phyloP scores from a whole-genome alignment of 1,140 invertebrate species.

The Calliphora vicina region DNA sequence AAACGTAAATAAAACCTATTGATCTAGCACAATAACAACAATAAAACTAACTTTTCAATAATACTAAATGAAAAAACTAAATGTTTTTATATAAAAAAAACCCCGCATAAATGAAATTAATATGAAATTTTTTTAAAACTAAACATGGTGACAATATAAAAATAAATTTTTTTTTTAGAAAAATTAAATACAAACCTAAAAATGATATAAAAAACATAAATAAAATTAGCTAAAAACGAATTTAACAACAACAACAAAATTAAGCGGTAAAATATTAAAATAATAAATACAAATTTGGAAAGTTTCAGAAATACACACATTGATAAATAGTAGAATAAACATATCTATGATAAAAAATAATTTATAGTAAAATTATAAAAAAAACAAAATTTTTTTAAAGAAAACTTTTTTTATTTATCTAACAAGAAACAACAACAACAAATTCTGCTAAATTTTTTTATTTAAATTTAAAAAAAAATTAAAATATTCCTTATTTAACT shows the following conservation, averaged over 20 bases:
- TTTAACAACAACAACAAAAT: not conserved
- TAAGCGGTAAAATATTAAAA: not conserved
- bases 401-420: too few species aligned
- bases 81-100: not conserved
- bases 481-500: constrained; percentile 12
- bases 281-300: not conserved
- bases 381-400: not conserved
- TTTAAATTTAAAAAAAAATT: not conserved
- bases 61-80: not conserved
- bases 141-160: not conserved
- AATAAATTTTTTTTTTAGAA: not conserved
- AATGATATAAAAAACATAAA: not conserved
- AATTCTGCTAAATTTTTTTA: not conserved
- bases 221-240: not conserved
- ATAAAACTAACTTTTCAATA: not conserved
- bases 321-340: constrained; percentile 9
- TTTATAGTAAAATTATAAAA: not conserved
- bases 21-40: not conserved
- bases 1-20: not conserved
- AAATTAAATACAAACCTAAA: not conserved
- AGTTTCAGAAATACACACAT: not conserved
- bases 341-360: not conserved
- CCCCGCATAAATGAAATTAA: not conserved
- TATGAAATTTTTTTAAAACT: not conserved
- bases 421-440: too few species aligned